phyloP scores from a whole-genome alignment of 2,888 invertebrate genomes.

The Drosophila pullipes region DNA sequence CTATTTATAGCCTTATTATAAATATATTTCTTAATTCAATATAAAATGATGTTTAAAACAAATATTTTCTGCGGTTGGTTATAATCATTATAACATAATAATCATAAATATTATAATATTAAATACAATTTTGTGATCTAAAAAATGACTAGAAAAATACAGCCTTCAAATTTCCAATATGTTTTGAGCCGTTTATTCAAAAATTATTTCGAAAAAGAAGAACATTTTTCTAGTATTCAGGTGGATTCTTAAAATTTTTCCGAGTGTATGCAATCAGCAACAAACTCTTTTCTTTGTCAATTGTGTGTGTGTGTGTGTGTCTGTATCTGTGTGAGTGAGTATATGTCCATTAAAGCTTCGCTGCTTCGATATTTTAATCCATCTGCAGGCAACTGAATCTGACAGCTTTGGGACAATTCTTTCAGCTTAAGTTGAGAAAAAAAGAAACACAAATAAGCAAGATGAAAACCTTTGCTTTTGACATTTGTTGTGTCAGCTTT shows the following conservation, averaged over 20 bases:
- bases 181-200: background rate
- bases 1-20: background rate
- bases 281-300: slow-evolving; percentile 4
- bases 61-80: background rate
- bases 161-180: background rate
- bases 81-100: background rate
- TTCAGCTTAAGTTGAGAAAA: slow-evolving; percentile 30
- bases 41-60: background rate
- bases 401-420: slow-evolving; percentile 61
- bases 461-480: slow-evolving; percentile 43
- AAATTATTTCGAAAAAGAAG: background rate
- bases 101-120: background rate
- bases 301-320: background rate
- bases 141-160: background rate
- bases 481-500: slow-evolving; percentile 58
- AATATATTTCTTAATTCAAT: background rate
- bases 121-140: background rate
- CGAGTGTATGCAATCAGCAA: slow-evolving; percentile 28
- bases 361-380: slow-evolving; percentile 72
- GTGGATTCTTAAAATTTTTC: background rate
- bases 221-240: background rate
- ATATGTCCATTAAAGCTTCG: slow-evolving; percentile 20
- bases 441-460: background rate
- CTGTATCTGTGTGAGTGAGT: background rate
- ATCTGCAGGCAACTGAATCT: slow-evolving; percentile 59